Percentiles rank a stretch among this genome's conserved stretches.
These are phyloP conservation scores for Trichogramma evanescens DNA, from an alignment of 2,888 invertebrate species.

Conservation along the genomic window DNA sequence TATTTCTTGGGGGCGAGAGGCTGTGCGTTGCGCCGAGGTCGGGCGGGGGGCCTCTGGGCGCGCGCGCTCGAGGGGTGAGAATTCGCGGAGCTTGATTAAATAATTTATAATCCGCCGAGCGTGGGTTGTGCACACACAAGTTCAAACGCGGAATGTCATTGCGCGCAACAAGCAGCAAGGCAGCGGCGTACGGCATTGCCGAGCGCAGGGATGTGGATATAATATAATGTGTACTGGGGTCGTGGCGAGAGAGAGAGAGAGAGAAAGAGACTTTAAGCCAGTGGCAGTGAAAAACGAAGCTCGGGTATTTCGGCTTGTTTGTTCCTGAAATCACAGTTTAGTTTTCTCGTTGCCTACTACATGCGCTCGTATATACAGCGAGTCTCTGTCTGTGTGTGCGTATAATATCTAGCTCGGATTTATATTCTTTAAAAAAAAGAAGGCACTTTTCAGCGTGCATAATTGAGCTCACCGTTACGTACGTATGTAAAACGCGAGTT, in stretches of 20 bases:
- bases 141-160: conserved; percentile 37
- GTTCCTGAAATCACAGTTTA: conserved; percentile 27
- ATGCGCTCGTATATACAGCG: too few relatives aligned
- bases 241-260: neutral
- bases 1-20: neutral
- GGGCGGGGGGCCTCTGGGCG: conserved; percentile 4
- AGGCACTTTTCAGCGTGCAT: conserved; percentile 10
- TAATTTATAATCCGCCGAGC: conserved; percentile 41
- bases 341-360: conserved; percentile 18
- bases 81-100: conserved; percentile 39
- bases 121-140: conserved; percentile 19
- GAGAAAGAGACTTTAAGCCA: neutral
- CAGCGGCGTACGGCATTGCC: conserved; percentile 1
- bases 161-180: conserved; percentile 13
- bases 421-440: conserved; percentile 23
- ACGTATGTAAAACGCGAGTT: neutral
- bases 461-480: conserved; percentile 14
- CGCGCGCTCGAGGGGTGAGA: conserved; percentile 3
- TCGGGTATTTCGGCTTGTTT: conserved; percentile 20
- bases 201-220: conserved; percentile 8
- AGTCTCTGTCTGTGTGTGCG: too few relatives aligned
- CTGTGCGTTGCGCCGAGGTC: neutral
- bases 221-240: neutral
- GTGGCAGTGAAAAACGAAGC: neutral
- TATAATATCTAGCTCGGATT: conserved; percentile 11